phyloP scores from a whole-genome alignment of 2,113 vertebrate species.

The Eptesicus fuscus region DNA sequence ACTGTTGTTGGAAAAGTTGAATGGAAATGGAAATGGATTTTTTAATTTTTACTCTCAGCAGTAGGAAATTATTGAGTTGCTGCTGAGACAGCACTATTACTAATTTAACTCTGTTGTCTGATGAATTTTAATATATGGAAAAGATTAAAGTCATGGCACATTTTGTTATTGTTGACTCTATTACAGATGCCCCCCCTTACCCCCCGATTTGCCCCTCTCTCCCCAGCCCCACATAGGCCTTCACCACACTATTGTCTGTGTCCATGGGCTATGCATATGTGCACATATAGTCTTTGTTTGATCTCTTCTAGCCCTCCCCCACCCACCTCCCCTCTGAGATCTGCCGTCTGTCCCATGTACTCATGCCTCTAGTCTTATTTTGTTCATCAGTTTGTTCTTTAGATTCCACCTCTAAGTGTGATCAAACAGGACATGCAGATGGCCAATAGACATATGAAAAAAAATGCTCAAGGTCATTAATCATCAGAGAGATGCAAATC shows the following conservation, averaged over 20 bases:
- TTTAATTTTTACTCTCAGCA: slow-evolving; percentile 15
- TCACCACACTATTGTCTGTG: background rate
- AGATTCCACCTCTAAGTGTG: background rate
- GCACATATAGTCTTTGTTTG: background rate
- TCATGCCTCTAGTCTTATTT: background rate
- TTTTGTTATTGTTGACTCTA: background rate
- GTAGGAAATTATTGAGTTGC: slow-evolving; percentile 32
- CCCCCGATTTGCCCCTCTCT: too few relatives aligned
- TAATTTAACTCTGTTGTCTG: background rate
- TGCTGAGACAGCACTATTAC: background rate
- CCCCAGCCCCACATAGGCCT: background rate
- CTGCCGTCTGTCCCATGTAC: background rate
- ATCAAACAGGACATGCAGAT: background rate
- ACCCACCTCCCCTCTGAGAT: background rate
- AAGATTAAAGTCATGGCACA: background rate
- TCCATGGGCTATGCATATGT: too few relatives aligned
- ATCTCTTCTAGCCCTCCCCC: background rate
- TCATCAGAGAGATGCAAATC: background rate
- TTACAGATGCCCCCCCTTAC: background rate
- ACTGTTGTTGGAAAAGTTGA: background rate
- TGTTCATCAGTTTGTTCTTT: background rate
- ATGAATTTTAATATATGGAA: slow-evolving; percentile 15
- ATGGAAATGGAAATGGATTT: slow-evolving; percentile 46
- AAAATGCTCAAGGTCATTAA: background rate
- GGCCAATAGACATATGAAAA: background rate